Evolutionary conservation across 2,888 invertebrate species (phyloP).

Genomic region (Amphipoea lucens): DNA sequence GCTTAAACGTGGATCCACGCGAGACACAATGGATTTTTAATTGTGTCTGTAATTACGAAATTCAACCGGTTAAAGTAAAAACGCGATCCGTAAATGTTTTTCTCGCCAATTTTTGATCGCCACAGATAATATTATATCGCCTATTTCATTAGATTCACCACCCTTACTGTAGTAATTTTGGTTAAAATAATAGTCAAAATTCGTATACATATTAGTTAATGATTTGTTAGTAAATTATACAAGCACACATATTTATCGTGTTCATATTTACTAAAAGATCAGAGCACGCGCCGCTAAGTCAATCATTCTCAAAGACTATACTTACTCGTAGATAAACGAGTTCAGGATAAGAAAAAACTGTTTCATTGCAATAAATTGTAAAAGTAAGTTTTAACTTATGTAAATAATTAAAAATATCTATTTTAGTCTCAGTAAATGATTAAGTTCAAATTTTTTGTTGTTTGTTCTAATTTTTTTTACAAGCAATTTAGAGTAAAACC

Average conservation of each 20-base stretch:
- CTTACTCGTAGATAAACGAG: conserved; percentile 37
- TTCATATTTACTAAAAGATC: conserved; percentile 68
- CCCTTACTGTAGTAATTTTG: background rate
- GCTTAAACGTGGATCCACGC: no score
- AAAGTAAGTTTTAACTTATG: background rate
- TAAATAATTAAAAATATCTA: no score
- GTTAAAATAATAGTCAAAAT: background rate
- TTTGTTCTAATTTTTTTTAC: no score
- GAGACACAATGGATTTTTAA: no score
- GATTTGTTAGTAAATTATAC: conserved; percentile 16
- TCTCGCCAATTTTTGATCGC: background rate
- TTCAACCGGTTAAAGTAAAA: background rate
- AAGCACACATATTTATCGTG: conserved; percentile 41
- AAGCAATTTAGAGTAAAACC: background rate
- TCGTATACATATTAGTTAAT: conserved; percentile 11
- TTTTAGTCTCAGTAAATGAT: background rate
- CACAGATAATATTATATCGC: background rate
- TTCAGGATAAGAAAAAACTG: conserved; percentile 46
- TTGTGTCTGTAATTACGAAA: no score
- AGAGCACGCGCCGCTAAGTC: conserved; percentile 72
- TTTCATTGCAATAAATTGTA: background rate
- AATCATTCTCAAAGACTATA: conserved; percentile 62
- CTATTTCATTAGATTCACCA: background rate
- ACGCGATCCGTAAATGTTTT: background rate
- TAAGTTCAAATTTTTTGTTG: background rate